These are phyloP conservation scores for Desoria tigrina DNA, from an alignment of 2,888 invertebrate genomes.

Conservation along the genomic window DNA sequence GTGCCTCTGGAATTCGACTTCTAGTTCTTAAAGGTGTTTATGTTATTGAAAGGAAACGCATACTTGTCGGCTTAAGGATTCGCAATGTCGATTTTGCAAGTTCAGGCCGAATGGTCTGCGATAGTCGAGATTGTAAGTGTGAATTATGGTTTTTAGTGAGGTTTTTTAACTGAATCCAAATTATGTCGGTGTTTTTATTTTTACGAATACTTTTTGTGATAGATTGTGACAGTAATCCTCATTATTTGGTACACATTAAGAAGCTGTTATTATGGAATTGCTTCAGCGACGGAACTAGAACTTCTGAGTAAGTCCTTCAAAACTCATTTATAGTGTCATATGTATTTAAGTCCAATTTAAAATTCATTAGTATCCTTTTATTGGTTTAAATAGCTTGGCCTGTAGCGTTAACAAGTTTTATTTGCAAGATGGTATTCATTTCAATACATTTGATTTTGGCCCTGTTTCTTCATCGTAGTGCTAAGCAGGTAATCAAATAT, in stretches of 20 bases:
- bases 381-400: constrained; percentile 38
- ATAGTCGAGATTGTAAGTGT: constrained; percentile 41
- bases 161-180: too few relatives aligned
- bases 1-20: too few relatives aligned
- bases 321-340: background rate
- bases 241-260: constrained; percentile 34
- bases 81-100: constrained; percentile 42
- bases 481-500: constrained; percentile 42
- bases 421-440: constrained; percentile 35
- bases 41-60: too few relatives aligned
- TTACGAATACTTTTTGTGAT: constrained; percentile 3
- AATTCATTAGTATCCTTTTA: background rate
- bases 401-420: constrained; percentile 35
- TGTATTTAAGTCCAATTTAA: background rate
- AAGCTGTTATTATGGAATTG: constrained; percentile 33
- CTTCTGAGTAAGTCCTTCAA: constrained; percentile 34
- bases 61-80: too few relatives aligned
- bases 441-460: constrained; percentile 32
- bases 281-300: constrained; percentile 33
- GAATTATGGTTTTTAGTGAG: too few relatives aligned
- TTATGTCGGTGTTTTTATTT: background rate
- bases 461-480: constrained; percentile 35
- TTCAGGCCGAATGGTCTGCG: constrained; percentile 45
- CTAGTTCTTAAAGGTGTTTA: too few relatives aligned
- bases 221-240: constrained; percentile 38